Evolutionary conservation across 2,888 invertebrate species (phyloP).

Genomic region (Uloborus plumipes): DNA sequence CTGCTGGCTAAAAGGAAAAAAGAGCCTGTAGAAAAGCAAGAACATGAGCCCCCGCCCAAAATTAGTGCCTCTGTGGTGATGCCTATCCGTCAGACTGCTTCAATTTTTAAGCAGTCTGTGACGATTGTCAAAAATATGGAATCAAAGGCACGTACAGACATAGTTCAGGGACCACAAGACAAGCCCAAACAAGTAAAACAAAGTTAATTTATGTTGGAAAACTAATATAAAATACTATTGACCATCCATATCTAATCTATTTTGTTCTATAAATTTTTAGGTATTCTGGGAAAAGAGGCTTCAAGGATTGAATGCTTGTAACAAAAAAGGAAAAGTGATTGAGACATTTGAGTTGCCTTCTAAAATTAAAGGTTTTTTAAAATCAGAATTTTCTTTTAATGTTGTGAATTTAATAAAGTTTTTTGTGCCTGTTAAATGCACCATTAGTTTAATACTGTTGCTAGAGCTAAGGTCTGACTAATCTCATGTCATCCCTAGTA

Average conservation of each 20-base stretch:
- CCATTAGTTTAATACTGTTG: no score
- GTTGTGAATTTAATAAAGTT: no score
- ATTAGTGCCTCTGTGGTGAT: constrained; percentile 91
- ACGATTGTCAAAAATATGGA: constrained; percentile 88
- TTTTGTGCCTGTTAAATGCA: no score
- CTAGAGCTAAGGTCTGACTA: no score
- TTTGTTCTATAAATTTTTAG: constrained; percentile 69
- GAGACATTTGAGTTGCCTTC: constrained; percentile 85
- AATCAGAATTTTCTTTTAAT: neutral
- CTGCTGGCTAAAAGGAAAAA: constrained; percentile 81
- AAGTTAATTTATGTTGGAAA: neutral
- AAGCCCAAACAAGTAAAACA: constrained; percentile 66
- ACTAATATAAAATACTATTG: neutral
- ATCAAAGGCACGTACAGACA: constrained; percentile 88
- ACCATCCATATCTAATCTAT: no score
- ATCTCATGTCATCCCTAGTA: no score
- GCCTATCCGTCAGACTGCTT: constrained; percentile 96
- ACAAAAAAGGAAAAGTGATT: constrained; percentile 85
- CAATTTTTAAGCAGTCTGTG: constrained; percentile 98
- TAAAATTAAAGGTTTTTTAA: constrained; percentile 71
- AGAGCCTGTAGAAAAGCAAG: constrained; percentile 77
- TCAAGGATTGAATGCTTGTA: constrained; percentile 88
- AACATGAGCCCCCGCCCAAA: constrained; percentile 82
- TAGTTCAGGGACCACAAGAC: constrained; percentile 92
- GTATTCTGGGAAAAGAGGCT: constrained; percentile 76